These are phyloP conservation scores for Patella pellucida DNA, from an alignment of 2,888 invertebrate species.

Conservation along the genomic window DNA sequence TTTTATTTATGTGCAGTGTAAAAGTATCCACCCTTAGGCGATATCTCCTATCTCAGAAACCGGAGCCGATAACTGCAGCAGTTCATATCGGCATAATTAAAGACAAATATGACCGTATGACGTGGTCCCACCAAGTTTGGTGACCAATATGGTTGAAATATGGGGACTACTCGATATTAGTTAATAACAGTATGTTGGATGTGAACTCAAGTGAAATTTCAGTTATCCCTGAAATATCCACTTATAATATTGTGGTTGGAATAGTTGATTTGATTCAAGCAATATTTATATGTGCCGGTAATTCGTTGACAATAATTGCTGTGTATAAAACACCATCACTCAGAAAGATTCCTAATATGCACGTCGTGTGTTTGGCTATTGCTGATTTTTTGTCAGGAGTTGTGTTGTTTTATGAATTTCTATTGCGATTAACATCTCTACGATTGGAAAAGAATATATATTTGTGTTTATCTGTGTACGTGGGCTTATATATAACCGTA, in stretches of 20 bases:
- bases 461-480: slow-evolving; percentile 6
- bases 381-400: slow-evolving; percentile 28
- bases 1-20: too few species aligned
- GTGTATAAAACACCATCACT: slow-evolving; percentile 26
- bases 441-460: not conserved
- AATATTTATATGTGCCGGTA: slow-evolving; percentile 28
- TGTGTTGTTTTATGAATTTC: not conserved
- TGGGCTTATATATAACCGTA: slow-evolving; percentile 2
- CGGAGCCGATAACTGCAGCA: too few species aligned
- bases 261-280: slow-evolving; percentile 17
- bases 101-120: too few species aligned
- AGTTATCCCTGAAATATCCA: not conserved
- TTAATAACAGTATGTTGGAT: not conserved
- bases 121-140: too few species aligned
- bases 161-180: too few species aligned
- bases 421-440: not conserved
- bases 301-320: slow-evolving; percentile 32
- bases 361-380: slow-evolving; percentile 34
- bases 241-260: slow-evolving; percentile 14
- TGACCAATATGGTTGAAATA: too few species aligned
- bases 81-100: too few species aligned
- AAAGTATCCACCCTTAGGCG: too few species aligned
- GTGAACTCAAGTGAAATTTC: not conserved
- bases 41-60: too few species aligned
- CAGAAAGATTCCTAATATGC: slow-evolving; percentile 34